Base-by-base conservation (phyloP, 2,888 invertebrate species). In the Ochropleura plecta region DNA sequence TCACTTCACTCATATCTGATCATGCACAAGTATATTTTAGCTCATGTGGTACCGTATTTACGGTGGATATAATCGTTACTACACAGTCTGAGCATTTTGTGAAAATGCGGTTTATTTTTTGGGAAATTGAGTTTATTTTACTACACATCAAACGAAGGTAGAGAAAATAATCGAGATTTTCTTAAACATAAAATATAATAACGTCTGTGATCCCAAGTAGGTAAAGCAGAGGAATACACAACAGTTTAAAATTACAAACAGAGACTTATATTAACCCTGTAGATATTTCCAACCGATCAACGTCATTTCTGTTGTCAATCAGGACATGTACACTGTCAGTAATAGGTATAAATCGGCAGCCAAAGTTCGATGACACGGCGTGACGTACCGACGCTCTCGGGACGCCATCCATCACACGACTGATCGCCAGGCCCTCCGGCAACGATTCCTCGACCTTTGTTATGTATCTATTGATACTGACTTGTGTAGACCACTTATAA, bases 361-460 rank as follows among this genome's bases (percentile, higher is more conserved):
- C 68, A 73, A 77, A 84, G 78, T 88, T 87, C 86, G 86, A 89
- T 89, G 92, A 91, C 90, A 89, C 88, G 89, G 91, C 92, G 89
- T 89, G 92, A 91, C 91, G 89, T 83, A 78, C 81, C 79, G 78
- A 77, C 87, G 86, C 89, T 73, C 78, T 85, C 86, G 91, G 88
- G 89, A 89, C 82, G 84, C 88, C 86, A 92, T 93, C 91, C 90
- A 92, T 92, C 92, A 92, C 88, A 78, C 85, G 84, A 85, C 82
- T 87, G 86, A 86, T 89, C 89, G 82, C 83, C 49, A 83, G 82
- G 84, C 82, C 84, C 88, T 89, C 90, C 88, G 84, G 86, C 88
- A 88, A 88, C 88, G 85, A 88, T 91, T 89, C 88, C 86, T 89
- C 88, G 84, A 85, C 83, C 86, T 89, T 89, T 86, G 79, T 82